Conservation (phyloP, 2,113 vertebrate species). For the Motacilla alba region DNA sequence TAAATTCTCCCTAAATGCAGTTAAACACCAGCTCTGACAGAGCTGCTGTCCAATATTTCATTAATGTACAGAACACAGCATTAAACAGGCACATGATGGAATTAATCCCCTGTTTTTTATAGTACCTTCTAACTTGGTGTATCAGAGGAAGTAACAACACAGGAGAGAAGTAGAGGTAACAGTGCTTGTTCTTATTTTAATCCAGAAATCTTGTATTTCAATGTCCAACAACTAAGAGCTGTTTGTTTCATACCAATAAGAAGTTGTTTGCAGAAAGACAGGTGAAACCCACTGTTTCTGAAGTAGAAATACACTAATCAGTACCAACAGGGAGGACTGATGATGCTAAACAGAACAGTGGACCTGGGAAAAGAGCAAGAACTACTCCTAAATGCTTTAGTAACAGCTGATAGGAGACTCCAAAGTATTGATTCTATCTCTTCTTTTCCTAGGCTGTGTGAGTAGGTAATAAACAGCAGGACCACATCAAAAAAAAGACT, state of each 20-base stretch:
- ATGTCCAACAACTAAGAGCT: background rate
- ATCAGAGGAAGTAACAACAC: background rate
- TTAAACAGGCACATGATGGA: background rate
- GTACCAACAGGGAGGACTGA: background rate
- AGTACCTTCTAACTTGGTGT: background rate
- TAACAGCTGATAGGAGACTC: background rate
- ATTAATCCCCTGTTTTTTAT: background rate
- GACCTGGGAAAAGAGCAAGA: background rate
- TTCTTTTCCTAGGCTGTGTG: background rate
- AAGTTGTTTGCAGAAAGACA: background rate
- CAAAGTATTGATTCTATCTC: background rate
- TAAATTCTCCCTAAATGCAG: background rate
- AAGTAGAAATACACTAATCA: background rate
- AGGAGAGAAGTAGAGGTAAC: background rate
- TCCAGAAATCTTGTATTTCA: background rate
- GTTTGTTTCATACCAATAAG: background rate
- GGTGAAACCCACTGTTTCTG: background rate
- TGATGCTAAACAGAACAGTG: background rate
- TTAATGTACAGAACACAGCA: background rate
- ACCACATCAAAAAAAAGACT: background rate
- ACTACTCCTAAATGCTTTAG: background rate
- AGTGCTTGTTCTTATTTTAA: background rate
- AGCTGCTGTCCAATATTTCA: background rate
- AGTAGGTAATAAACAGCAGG: background rate
- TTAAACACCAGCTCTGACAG: background rate